phyloP scores from a whole-genome alignment of 1,140 invertebrate species.

The Drosophila cardini region DNA sequence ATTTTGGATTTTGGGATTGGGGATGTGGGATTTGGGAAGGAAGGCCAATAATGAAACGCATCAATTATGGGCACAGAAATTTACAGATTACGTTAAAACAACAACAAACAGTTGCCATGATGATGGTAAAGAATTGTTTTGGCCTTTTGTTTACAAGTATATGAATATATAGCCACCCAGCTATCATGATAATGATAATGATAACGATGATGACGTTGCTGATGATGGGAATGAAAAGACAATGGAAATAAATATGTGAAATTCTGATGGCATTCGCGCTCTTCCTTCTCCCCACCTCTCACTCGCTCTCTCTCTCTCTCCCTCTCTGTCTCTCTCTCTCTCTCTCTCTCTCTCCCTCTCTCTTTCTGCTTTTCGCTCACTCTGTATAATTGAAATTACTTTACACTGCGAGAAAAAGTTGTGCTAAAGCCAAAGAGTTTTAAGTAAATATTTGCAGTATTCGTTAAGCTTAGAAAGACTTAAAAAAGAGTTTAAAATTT shows the following conservation, averaged over 20 bases:
- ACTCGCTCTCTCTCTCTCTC: too few relatives aligned
- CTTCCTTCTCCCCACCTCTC: too few relatives aligned
- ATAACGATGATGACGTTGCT: conserved; percentile 1
- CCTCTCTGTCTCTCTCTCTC: too few relatives aligned
- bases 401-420: neutral
- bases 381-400: neutral
- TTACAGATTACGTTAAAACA: conserved; percentile 10
- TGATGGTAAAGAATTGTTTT: neutral
- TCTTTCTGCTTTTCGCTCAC: neutral
- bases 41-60: conserved; percentile 8
- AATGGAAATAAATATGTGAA: conserved; percentile 16
- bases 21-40: too few relatives aligned
- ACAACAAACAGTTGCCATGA: conserved; percentile 17
- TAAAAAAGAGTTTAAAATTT: too few relatives aligned
- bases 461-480: too few relatives aligned
- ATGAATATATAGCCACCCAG: neutral
- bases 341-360: too few relatives aligned
- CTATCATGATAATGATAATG: neutral
- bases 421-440: too few relatives aligned
- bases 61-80: conserved; percentile 13
- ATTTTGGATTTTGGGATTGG: neutral
- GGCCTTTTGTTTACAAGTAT: neutral
- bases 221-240: neutral
- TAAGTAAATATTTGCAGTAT: too few relatives aligned
- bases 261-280: conserved; percentile 9